These are phyloP conservation scores for Athene noctua DNA, from an alignment of 2,113 vertebrate species.

Conservation along the genomic window DNA sequence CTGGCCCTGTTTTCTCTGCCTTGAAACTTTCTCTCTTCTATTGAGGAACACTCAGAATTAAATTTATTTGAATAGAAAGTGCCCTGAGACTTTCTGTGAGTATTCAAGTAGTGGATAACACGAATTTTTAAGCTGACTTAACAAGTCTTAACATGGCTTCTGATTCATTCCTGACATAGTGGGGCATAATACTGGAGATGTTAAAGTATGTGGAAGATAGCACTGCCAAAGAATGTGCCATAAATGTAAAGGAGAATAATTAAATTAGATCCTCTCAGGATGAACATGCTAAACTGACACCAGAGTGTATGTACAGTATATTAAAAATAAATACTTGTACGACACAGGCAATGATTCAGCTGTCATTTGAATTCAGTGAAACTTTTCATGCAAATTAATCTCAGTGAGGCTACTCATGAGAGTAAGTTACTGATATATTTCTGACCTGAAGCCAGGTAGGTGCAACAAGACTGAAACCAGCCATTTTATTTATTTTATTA, in stretches of 20 bases:
- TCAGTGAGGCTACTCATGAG: neutral
- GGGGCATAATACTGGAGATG: neutral
- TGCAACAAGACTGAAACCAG: neutral
- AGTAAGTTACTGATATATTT: neutral
- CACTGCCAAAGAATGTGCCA: conserved; percentile 12
- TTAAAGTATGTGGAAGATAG: conserved; percentile 31
- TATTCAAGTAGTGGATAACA: neutral
- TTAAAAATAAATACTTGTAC: conserved; percentile 38
- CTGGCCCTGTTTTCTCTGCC: neutral
- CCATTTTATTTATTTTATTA: neutral
- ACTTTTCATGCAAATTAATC: neutral
- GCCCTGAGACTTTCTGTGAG: neutral
- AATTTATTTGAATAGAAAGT: conserved; percentile 19
- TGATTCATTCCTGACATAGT: conserved; percentile 41
- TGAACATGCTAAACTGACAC: conserved; percentile 24
- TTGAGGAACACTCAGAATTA: neutral
- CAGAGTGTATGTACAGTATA: neutral
- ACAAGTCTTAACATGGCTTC: conserved; percentile 23
- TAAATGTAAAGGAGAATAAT: conserved; percentile 58
- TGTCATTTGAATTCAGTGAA: conserved; percentile 1
- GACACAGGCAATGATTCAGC: neutral
- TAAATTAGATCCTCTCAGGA: conserved; percentile 49
- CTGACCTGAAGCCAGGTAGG: neutral
- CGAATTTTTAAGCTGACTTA: conserved; percentile 43
- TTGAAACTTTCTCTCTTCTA: neutral